Base-by-base conservation (phyloP, 2,113 vertebrate genomes). In the Ornithorhynchus anatinus region DNA sequence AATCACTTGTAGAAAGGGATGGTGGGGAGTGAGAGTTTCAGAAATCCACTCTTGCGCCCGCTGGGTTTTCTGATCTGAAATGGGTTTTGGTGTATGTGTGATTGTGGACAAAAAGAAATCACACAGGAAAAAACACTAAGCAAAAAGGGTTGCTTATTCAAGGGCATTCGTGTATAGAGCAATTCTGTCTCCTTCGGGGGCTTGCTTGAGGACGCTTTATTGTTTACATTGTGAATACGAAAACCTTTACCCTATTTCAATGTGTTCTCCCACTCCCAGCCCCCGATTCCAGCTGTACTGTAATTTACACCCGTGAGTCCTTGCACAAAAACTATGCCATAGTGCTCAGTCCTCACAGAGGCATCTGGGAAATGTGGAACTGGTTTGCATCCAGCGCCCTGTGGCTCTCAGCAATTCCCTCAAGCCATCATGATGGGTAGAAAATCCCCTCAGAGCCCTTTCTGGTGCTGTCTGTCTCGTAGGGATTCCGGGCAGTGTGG, bases 131-230 rank as follows among this genome's bases (percentile, higher is more conserved):
- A 75, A 64, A n/a, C 13, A 1, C 62, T 22, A 71, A 31, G 58
- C 16, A 75, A 73, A 87, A 75, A 64, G 67, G 8, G 6, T 66
- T 10, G 32, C 43, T 35, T 63, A 88, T 88, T 74, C 50, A 92
- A 90, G 91, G 92, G 90, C 89, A 91, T 94, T 93, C 85, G 75
- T 88, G 83, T 93, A 86, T 80, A 89, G 92, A 91, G 87, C 87
- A 78, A 75, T 85, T 82, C 43, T 66, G 81, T 82, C 88, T 91
- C 86, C 87, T 88, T 82, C 38, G 77, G 71, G 52, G 52, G 91
- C 81, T 78, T 90, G 70, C 80, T 32, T 2, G 88, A 89, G 87
- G 89, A 88, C 33, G 84, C 87, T 86, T 86, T 81, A 67, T 88
- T 92, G 92, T 94, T 94, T 94, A 92, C 92, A 92, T 88, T 90